Evolutionary conservation across 2,888 invertebrate species (phyloP).

Genomic region (Lochmaea capreae): DNA sequence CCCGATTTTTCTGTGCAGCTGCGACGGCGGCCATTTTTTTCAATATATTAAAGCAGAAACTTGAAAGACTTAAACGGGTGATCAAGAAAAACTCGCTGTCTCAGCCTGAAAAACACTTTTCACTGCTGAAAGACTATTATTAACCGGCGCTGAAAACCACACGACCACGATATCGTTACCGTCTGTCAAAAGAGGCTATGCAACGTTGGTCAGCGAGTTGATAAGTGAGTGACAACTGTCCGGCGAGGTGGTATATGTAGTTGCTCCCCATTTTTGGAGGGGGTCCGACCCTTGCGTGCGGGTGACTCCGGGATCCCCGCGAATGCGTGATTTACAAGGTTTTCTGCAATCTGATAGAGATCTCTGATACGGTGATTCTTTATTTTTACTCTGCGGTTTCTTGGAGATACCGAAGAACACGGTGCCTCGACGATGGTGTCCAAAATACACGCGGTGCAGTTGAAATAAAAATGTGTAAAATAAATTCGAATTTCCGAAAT

Average conservation of each 20-base stretch:
- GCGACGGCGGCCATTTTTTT: conserved; percentile 83
- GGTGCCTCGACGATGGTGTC: not conserved
- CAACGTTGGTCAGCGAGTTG: conserved; percentile 56
- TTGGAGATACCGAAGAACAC: conserved; percentile 2
- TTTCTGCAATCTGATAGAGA: conserved; percentile 11
- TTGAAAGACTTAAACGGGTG: conserved; percentile 55
- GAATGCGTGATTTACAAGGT: conserved; percentile 38
- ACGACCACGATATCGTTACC: conserved; percentile 71
- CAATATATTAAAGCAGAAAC: conserved; percentile 45
- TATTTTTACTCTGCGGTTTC: conserved; percentile 1
- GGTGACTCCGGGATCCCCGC: conserved; percentile 62
- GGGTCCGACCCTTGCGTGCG: conserved; percentile 73
- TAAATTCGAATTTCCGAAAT: too few species aligned
- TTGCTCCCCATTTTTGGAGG: conserved; percentile 67
- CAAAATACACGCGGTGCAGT: not conserved
- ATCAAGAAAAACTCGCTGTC: conserved; percentile 43
- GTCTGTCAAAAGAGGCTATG: conserved; percentile 59
- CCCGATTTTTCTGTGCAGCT: conserved; percentile 93
- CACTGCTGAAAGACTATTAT: conserved; percentile 63
- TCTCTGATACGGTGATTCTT: conserved; percentile 1
- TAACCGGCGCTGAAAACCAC: conserved; percentile 63
- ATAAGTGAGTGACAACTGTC: conserved; percentile 56
- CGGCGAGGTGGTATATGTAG: conserved; percentile 63
- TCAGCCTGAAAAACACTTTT: conserved; percentile 62
- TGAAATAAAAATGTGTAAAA: not conserved